phyloP scores from a whole-genome alignment of 2,888 invertebrate species.

The Ferdinandea cuprea region DNA sequence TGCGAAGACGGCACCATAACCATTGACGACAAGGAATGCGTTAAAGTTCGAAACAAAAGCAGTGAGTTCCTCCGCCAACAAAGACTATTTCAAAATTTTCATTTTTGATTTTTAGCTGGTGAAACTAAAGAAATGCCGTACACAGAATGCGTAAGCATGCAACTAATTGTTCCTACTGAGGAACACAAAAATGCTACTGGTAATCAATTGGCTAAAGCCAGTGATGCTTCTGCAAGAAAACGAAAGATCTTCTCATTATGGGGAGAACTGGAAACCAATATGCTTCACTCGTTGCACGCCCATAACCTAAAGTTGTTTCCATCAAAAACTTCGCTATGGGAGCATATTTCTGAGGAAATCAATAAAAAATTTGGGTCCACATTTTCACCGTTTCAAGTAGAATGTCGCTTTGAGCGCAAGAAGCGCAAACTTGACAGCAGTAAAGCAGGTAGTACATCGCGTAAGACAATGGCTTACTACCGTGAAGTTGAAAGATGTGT shows the following conservation, averaged over 20 bases:
- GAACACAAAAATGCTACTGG: neutral
- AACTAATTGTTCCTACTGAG: neutral
- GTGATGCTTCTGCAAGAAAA: neutral
- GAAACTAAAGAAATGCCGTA: conserved; percentile 8
- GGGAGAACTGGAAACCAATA: conserved; percentile 3
- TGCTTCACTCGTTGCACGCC: conserved; percentile 3
- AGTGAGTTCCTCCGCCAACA: neutral
- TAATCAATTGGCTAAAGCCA: neutral
- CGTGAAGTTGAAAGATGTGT: neutral
- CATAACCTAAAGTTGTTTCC: neutral
- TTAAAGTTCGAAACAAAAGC: conserved; percentile 1
- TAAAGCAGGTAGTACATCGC: conserved; percentile 3
- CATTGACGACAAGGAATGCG: neutral
- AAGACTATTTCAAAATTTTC: neutral
- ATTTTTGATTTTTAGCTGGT: neutral
- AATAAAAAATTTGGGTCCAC: neutral
- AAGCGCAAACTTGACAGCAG: conserved; percentile 1
- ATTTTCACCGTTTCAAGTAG: conserved; percentile 1
- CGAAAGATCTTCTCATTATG: neutral
- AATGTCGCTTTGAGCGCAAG: neutral
- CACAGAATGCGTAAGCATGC: neutral
- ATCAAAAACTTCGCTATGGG: neutral
- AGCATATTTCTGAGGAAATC: neutral
- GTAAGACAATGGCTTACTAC: conserved; percentile 1
- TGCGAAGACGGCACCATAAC: conserved; percentile 1